phyloP scores from a whole-genome alignment of 2,888 invertebrate genomes.

The Eugnorisma glareosa region DNA sequence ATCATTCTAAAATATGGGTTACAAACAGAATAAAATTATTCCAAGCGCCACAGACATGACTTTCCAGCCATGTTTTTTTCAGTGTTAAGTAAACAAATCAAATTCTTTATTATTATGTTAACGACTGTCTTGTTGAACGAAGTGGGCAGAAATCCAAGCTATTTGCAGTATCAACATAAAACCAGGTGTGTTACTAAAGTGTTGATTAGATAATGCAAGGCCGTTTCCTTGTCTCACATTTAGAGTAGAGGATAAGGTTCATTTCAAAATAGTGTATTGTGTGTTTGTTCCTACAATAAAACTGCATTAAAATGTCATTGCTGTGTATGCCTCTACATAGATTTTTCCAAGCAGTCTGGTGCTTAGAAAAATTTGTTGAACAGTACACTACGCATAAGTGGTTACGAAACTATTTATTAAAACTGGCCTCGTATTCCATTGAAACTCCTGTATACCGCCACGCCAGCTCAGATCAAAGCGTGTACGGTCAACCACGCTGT shows the following conservation, averaged over 20 bases:
- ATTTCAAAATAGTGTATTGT: neutral
- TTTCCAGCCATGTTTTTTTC: neutral
- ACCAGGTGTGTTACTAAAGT: conserved; percentile 16
- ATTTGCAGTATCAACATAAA: conserved; percentile 31
- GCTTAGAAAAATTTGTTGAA: too few relatives aligned
- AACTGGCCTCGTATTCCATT: too few relatives aligned
- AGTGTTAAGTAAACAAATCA: conserved; percentile 1
- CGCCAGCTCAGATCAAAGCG: too few relatives aligned
- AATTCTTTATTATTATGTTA: conserved; percentile 1
- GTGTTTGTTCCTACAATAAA: conserved; percentile 7
- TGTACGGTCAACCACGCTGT: too few relatives aligned
- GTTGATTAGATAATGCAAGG: conserved; percentile 34
- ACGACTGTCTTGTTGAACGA: conserved; percentile 21
- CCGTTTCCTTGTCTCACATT: conserved; percentile 7
- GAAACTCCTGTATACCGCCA: too few relatives aligned
- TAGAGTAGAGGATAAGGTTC: conserved; percentile 21
- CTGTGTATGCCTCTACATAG: too few relatives aligned
- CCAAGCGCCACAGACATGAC: neutral
- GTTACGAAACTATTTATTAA: too few relatives aligned
- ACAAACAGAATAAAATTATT: neutral
- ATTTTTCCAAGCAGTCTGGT: too few relatives aligned
- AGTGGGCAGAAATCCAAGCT: conserved; percentile 27
- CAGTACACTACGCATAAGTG: too few relatives aligned
- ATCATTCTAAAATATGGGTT: too few relatives aligned
- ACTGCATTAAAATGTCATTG: neutral